Base-by-base conservation (phyloP, 2,113 vertebrate genomes). In the Probosciger aterrimus region DNA sequence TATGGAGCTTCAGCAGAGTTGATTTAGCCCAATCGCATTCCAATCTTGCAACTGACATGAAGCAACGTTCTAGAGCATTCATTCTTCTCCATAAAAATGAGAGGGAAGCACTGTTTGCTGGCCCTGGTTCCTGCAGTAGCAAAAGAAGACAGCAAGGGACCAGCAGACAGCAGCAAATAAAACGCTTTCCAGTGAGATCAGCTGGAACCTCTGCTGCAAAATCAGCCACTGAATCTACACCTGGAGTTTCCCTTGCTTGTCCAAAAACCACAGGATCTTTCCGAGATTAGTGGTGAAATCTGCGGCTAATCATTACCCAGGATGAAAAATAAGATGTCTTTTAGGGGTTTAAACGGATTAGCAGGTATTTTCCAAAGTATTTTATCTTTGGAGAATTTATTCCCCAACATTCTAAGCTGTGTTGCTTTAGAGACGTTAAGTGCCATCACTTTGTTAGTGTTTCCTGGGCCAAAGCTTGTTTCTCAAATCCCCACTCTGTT, bases 111-210 rank as follows among this genome's bases (percentile, higher is more conserved):
- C 43, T 33, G 44, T 71, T 86, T 4, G 22, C 65, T 85, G 76
- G 76, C 41, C 37, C 24, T 53, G 55, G 11, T 68, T 90, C 68
- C 74, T 82, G 81, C 86, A 89, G 90, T 95, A 95, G 92, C 92
- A 85, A 53, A 95, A 89, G 82, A 43, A 92, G 86, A 90, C 57
- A 89, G 92, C 70, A 74, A 91, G 84, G 59, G 80, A 96, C 89
- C 83, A 87, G 94, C 63, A 95, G 68, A 80, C 57, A 93, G 83
- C 82, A 94, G 92, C 88, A 93, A 94, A 96, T 90, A 76, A 82
- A 55, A 50, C 35, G 49, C 16, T 57, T 75, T 59, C 15, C 62
- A 70, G 44, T 76, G 67, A 93, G 65, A 94, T 82, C 69, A 93
- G 81, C 83, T 89, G 62, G 65, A 96, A 41, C 77, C 33, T 46